Evolutionary conservation across 2,888 invertebrate genomes (phyloP).

Genomic region (Onchidella celtica): DNA sequence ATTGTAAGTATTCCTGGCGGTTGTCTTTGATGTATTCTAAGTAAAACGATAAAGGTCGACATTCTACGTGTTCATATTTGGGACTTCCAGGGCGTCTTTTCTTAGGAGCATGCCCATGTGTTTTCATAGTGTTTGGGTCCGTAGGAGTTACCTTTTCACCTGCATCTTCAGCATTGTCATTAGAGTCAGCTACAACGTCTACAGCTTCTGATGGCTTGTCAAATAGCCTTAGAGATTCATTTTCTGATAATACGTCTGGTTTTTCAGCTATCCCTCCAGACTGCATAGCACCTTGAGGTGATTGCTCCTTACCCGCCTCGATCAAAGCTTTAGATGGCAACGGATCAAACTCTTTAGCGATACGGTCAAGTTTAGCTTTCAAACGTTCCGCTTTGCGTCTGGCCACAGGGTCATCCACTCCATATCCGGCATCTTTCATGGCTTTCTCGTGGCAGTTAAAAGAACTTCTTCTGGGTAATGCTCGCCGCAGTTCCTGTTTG

Average conservation of each 20-base stretch:
- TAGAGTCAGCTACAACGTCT: not conserved
- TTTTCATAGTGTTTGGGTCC: not conserved
- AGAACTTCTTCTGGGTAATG: slow-evolving; percentile 65
- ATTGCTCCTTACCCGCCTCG: not conserved
- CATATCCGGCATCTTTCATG: slow-evolving; percentile 64
- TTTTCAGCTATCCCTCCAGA: not conserved
- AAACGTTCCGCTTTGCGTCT: not conserved
- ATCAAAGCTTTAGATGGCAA: not conserved
- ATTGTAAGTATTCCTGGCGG: slow-evolving; percentile 60
- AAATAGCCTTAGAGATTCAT: not conserved
- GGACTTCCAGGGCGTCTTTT: slow-evolving; percentile 38
- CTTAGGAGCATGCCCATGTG: not conserved
- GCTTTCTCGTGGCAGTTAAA: slow-evolving; percentile 69
- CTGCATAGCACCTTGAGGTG: not conserved
- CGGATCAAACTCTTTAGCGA: not conserved
- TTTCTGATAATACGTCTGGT: not conserved
- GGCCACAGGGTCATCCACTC: slow-evolving; percentile 48
- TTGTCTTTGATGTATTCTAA: slow-evolving; percentile 66
- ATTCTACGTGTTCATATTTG: slow-evolving; percentile 57
- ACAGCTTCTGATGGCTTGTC: not conserved
- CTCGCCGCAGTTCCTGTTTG: slow-evolving; percentile 59
- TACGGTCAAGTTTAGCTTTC: not conserved
- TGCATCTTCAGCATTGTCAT: not conserved
- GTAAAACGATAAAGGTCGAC: slow-evolving; percentile 63
- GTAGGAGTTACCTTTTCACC: not conserved